These are phyloP conservation scores for Pteruthius melanotis DNA, from an alignment of 2,113 vertebrate species.

Conservation along the genomic window DNA sequence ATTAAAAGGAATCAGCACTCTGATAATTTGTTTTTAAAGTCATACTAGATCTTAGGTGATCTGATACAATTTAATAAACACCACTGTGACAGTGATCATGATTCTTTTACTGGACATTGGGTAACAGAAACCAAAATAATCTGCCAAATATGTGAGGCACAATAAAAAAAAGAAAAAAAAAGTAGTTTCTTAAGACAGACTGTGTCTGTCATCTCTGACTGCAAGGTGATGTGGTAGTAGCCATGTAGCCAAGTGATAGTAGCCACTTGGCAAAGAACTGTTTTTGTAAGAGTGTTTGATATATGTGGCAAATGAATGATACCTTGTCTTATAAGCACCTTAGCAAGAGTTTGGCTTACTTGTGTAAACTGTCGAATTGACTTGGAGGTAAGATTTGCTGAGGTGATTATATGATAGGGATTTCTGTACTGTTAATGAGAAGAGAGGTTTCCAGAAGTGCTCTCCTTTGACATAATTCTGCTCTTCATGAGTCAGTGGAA, in stretches of 20 bases:
- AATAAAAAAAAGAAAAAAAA: slow-evolving; percentile 26
- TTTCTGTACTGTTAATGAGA: background rate
- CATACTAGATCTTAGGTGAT: slow-evolving; percentile 1
- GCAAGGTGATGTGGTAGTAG: slow-evolving; percentile 50
- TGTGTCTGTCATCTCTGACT: slow-evolving; percentile 49
- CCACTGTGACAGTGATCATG: slow-evolving; percentile 41
- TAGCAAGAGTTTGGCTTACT: background rate
- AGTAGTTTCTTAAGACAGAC: slow-evolving; percentile 30
- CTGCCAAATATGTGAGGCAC: slow-evolving; percentile 50
- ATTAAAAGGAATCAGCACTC: slow-evolving; percentile 68
- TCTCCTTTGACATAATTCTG: background rate
- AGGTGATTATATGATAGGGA: background rate
- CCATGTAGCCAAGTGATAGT: slow-evolving; percentile 18
- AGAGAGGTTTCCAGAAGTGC: background rate
- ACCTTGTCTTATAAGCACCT: slow-evolving; percentile 2
- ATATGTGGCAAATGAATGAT: background rate
- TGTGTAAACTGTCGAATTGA: background rate
- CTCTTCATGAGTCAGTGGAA: background rate
- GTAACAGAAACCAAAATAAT: slow-evolving; percentile 75
- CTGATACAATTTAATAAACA: slow-evolving; percentile 22
- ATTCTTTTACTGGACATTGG: slow-evolving; percentile 74
- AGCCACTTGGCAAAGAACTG: slow-evolving; percentile 49
- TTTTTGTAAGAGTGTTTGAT: slow-evolving; percentile 16
- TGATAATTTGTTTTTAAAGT: slow-evolving; percentile 25
- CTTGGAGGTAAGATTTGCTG: background rate